Evolutionary conservation across 2,888 invertebrate genomes (phyloP), one percentile per base, ranked within the genome.

Genomic region (Torymus aiolomorphi): DNA sequence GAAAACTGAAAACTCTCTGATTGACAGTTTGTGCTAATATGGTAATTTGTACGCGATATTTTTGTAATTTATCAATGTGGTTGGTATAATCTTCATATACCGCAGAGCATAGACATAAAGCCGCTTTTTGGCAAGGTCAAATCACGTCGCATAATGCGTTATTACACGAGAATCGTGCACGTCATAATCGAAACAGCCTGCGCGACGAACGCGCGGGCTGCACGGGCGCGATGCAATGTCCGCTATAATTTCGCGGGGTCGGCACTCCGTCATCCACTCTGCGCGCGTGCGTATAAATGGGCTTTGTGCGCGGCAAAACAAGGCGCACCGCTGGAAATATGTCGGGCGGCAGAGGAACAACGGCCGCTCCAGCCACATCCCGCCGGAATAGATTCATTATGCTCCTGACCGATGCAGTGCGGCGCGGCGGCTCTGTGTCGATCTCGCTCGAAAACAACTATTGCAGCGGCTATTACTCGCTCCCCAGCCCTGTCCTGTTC

Each of bases 381-480:
- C 83, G 80, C 70, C 83, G 84, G 83, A 86, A 87, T 86, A 85
- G 87, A 87, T 85, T 87, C 87, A 87, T 87, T 88, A 87, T 84
- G 84, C 83, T 75, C 52, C 83, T 42, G 42, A 42, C 42, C 42
- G 42, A 42, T 42, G 42, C 42, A 42, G 8, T 42, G 42, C 42
- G 42, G 42, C 42, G 8, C 42, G 5, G 42, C 42, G 42, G 42
- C 42, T 10, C 42, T 8, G 42, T 84, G 86, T 85, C 82, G 81
- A 82, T 82, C 82, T 82, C 66, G 62, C 84, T 86, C 84, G 86
- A 86, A 86, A 87, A 87, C 86, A 87, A 86, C 85, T 84, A 86
- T 86, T 82, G 85, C 83, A 69, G 56, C 20, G 20, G 24, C n/a
- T 31, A 62, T 24, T 20, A 10, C 42, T 8, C 42, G 42, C 42